Conservation (phyloP, 2,113 vertebrate genomes). For the Phoenicopterus ruber region DNA sequence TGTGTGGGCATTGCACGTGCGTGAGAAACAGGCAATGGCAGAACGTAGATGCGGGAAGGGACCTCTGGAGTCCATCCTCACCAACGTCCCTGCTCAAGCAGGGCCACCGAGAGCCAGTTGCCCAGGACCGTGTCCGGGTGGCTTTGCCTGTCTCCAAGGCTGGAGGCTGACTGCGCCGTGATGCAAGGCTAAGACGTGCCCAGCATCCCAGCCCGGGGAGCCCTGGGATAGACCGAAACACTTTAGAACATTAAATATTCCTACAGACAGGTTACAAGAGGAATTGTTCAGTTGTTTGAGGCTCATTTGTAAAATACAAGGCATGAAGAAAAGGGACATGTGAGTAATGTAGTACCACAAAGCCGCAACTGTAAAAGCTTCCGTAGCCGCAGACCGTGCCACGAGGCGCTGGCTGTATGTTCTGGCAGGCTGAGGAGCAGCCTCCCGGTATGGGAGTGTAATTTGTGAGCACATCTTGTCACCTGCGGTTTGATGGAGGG, state of each 20-base stretch:
- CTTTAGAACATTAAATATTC: neutral
- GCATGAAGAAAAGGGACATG: neutral
- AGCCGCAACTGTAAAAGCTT: neutral
- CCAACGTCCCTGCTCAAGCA: neutral
- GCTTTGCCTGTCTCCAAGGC: neutral
- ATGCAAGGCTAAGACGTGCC: rapidly evolving
- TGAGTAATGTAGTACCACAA: neutral
- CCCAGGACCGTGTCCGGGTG: neutral
- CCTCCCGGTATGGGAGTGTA: neutral
- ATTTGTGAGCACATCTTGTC: neutral
- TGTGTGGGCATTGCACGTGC: rapidly evolving
- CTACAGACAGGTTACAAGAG: neutral
- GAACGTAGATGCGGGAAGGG: neutral
- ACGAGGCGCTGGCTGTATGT: neutral
- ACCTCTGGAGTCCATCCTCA: neutral
- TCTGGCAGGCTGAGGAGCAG: neutral
- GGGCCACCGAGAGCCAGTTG: neutral
- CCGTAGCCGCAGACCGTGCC: neutral
- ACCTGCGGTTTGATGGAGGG: neutral
- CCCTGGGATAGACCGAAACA: rapidly evolving
- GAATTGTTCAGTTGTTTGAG: neutral
- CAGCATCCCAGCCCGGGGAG: neutral
- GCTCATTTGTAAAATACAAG: neutral
- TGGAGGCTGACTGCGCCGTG: rapidly evolving
- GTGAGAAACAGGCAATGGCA: rapidly evolving